Conservation (phyloP, 2,113 vertebrate species). For the Steatornis caripensis region DNA sequence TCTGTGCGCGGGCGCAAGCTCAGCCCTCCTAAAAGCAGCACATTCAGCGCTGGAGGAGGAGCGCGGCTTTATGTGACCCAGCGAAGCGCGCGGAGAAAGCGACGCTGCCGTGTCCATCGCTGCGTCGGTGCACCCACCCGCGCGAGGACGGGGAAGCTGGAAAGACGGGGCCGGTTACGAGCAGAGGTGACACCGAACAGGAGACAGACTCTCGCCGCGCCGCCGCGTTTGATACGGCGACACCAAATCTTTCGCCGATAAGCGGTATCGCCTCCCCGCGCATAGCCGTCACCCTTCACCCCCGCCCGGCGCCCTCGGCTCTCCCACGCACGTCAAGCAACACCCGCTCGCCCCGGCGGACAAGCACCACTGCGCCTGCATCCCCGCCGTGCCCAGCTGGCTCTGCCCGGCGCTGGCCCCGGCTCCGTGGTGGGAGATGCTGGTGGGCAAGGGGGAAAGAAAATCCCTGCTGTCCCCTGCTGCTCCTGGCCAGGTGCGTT, state of each 20-base stretch:
- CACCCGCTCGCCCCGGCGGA: neutral
- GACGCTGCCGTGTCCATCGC: neutral
- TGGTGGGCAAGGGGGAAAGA: neutral
- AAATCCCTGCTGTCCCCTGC: neutral
- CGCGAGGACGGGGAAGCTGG: neutral
- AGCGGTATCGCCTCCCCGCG: neutral
- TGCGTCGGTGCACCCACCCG: accelerated
- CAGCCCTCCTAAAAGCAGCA: accelerated
- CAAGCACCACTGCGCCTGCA: accelerated
- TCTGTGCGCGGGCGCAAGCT: accelerated
- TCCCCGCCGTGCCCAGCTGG: neutral
- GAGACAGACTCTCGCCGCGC: neutral
- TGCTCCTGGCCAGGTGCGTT: neutral
- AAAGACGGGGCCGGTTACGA: accelerated
- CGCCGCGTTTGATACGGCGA: neutral
- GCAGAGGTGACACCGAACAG: neutral
- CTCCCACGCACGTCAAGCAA: neutral
- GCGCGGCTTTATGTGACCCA: neutral
- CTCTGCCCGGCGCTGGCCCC: accelerated
- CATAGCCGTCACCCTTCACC: neutral
- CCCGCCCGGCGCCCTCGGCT: neutral
- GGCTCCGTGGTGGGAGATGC: too few species aligned
- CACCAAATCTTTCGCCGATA: neutral
- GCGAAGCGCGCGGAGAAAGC: neutral
- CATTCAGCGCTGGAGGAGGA: accelerated